Base-by-base conservation (phyloP, 2,888 invertebrate species). In the Hedya salicella region DNA sequence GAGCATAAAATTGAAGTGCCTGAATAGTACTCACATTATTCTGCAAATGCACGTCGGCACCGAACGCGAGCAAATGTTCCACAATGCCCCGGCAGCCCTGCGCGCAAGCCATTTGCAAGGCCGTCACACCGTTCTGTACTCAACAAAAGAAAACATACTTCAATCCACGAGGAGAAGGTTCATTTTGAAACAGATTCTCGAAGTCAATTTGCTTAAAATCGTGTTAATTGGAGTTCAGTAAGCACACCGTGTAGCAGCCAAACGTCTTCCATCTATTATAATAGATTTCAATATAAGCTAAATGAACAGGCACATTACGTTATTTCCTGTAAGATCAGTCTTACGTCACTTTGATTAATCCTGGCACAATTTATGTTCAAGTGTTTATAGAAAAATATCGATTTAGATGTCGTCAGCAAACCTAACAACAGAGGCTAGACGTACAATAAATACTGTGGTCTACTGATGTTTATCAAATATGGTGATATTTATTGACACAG, bases 41-140 rank as follows among this genome's bases (percentile, higher is more conserved):
- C 82, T 95, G 95, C 75, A 94, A 90, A 76, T 95, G 94, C 17
- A 95, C 91, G 72, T 93, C 91, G 56, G 94, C 94, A 8, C 95
- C 94, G 73, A 93, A 93, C 67, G 94, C 93, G 39, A 95, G 90
- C 70, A 95, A 88, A 73, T 94, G 93, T 72, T 95, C 95, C 49
- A 95, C 93, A 75, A 95, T 95, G 40, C 95, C 95, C 40, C 93
- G 91, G 79, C 95, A 95, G 32, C 95, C 95, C 75, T 95, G 93
- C 68, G 94, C 94, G 73, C 95, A 94, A 14, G 95, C 95, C 80
- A 95, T 93, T 79, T 96, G 95, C 68, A 95, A 86, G 0, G 95
- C 93, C 3, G 95, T 95, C 73, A 93, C 93, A 16, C 95, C 95
- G 81, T 94, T 94, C 95, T 95, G 87, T 19, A 71, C 69, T 68